A percentile compares a stretch with the other conserved stretches of the same genome.
Conservation (phyloP, 2,797 vertebrate species). For the Pipistrellus pygmaeus region DNA sequence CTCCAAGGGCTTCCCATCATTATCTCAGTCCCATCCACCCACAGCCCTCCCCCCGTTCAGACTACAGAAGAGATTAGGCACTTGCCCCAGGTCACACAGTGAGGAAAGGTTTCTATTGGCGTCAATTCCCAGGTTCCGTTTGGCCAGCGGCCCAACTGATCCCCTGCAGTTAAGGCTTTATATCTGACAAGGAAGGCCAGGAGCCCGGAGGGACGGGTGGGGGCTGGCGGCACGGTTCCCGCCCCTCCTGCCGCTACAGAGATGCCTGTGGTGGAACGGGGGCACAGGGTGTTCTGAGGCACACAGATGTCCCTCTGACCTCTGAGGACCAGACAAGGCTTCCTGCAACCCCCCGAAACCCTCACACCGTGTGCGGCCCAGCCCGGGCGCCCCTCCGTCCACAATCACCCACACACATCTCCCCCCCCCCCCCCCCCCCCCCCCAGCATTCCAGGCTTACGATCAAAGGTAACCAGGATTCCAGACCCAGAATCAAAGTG, state of each 20-base stretch:
- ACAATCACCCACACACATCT: accelerated
- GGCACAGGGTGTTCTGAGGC: not conserved
- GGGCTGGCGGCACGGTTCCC: accelerated
- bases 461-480: not conserved
- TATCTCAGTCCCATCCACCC: accelerated
- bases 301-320: not conserved
- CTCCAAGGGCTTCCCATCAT: not conserved
- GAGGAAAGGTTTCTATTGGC: not conserved
- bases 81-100: not conserved
- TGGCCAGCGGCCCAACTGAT: not conserved
- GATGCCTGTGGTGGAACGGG: not conserved
- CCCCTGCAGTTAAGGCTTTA: not conserved
- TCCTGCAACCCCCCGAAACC: not conserved
- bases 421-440: accelerated
- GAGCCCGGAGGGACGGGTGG: accelerated
- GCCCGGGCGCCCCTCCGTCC: not conserved
- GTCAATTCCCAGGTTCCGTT: not conserved
- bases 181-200: too few relatives aligned
- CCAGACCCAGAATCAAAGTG: not conserved
- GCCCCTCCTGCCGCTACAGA: accelerated
- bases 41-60: not conserved
- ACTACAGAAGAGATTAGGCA: not conserved
- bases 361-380: accelerated
- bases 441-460: not conserved
- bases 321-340: accelerated